Conservation (phyloP, 2,797 vertebrate genomes). For the Pempheris klunzingeri region DNA sequence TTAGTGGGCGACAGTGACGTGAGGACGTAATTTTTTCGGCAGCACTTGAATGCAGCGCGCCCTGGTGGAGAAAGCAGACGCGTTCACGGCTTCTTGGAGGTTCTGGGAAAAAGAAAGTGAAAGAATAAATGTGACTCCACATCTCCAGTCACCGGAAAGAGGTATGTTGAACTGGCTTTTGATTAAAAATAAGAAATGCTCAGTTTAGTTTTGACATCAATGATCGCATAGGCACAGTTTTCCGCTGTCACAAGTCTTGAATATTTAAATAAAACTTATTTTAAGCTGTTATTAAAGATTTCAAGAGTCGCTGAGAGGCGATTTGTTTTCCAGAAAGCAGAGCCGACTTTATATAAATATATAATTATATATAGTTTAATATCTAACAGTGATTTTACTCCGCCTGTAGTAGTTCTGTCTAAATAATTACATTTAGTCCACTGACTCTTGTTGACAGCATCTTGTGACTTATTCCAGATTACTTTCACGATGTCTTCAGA, state of each 20-base stretch:
- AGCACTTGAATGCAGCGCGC: slow-evolving; percentile 27
- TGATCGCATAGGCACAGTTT: accelerated
- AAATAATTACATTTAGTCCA: not conserved
- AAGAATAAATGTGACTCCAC: slow-evolving; percentile 6
- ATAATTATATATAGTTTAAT: accelerated
- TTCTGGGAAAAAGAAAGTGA: slow-evolving; percentile 58
- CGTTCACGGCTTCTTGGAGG: not conserved
- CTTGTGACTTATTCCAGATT: slow-evolving; percentile 40
- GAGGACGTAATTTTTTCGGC: no score
- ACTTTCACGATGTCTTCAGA: slow-evolving; percentile 75
- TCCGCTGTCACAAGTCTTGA: not conserved
- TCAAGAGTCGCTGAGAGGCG: not conserved
- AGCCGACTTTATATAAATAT: not conserved
- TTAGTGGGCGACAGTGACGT: no score
- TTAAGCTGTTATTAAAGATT: not conserved
- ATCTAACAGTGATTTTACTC: not conserved
- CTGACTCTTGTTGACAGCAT: not conserved
- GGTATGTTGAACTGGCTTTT: slow-evolving; percentile 18
- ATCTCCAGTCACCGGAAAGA: not conserved
- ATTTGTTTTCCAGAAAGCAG: not conserved
- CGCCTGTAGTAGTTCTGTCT: not conserved
- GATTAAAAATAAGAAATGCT: not conserved
- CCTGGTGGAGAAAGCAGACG: accelerated
- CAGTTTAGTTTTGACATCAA: accelerated
- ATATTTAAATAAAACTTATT: no score